Percentiles rank a stretch among this genome's conserved stretches.
These are phyloP conservation scores for Cecropterus lyciades DNA, from an alignment of 1,140 invertebrate species.

Conservation along the genomic window DNA sequence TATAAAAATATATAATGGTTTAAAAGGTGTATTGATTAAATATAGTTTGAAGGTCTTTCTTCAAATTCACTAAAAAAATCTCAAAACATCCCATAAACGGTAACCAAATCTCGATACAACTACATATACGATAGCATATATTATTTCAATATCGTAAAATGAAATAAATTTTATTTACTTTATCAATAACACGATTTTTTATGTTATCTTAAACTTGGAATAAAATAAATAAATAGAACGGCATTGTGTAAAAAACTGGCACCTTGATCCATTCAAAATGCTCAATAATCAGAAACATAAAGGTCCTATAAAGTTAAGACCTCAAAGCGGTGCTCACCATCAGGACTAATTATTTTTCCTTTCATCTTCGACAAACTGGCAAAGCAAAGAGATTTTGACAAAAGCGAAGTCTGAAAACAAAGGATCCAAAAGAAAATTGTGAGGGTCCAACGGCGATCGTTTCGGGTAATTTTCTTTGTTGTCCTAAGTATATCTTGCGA, in stretches of 20 bases:
- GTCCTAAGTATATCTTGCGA: constrained; percentile 44
- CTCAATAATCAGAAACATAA: constrained; percentile 5
- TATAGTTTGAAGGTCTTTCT: too few species aligned
- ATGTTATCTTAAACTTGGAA: too few species aligned
- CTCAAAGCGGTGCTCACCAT: constrained; percentile 27
- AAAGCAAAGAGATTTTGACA: constrained; percentile 53
- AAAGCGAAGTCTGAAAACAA: constrained; percentile 47
- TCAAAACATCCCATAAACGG: too few species aligned
- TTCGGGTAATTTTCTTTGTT: constrained; percentile 65
- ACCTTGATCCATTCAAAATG: neutral
- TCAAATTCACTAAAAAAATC: too few species aligned
- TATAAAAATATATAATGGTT: too few species aligned
- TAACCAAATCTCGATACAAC: too few species aligned
- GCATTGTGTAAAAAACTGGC: neutral
- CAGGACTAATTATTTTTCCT: constrained; percentile 54
- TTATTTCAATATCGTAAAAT: too few species aligned
- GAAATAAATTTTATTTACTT: too few species aligned
- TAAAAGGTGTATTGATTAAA: too few species aligned
- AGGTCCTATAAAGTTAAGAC: constrained; percentile 1
- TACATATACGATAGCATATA: too few species aligned
- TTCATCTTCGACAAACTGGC: constrained; percentile 53
- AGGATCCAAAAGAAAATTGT: constrained; percentile 59
- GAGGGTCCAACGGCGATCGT: constrained; percentile 55
- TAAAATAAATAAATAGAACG: neutral
- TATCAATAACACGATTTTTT: too few species aligned